Conservation (phyloP, 2,113 vertebrate species). For the Aptenodytes patagonicus region DNA sequence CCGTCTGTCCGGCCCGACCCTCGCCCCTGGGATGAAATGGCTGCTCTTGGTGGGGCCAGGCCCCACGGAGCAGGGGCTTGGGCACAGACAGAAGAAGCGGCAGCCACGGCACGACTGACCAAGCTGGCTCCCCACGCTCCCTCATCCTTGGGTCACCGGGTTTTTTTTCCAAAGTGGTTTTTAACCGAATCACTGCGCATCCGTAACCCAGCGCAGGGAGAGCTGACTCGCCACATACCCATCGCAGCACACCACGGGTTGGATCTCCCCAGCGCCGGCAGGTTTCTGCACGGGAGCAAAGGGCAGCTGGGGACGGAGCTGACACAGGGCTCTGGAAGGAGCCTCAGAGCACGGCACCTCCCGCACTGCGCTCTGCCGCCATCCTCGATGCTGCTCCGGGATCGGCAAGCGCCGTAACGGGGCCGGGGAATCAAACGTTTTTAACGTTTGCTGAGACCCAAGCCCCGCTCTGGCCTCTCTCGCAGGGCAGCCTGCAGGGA, state of each 20-base stretch:
- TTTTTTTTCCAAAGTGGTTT: background rate
- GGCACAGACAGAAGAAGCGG: background rate
- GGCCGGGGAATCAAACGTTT: background rate
- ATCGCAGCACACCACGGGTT: background rate
- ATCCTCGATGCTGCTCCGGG: background rate
- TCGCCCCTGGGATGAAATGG: background rate
- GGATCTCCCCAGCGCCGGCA: background rate
- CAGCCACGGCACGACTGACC: fast-evolving
- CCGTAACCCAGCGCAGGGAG: background rate
- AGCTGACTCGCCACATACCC: background rate
- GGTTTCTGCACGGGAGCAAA: background rate
- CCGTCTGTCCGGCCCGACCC: background rate
- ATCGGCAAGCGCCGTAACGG: fast-evolving
- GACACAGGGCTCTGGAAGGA: background rate
- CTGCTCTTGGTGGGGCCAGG: fast-evolving
- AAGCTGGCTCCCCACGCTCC: fast-evolving
- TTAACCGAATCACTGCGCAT: background rate
- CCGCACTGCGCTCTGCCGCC: background rate
- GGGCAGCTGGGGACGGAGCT: background rate
- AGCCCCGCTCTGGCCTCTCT: background rate
- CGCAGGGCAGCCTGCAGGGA: background rate
- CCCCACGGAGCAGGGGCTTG: background rate
- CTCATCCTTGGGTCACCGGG: background rate
- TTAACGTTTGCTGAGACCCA: background rate
- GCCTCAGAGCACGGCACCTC: background rate